These are phyloP conservation scores for Leptestheria dahalacensis DNA, from an alignment of 1,140 invertebrate species.

Conservation along the genomic window DNA sequence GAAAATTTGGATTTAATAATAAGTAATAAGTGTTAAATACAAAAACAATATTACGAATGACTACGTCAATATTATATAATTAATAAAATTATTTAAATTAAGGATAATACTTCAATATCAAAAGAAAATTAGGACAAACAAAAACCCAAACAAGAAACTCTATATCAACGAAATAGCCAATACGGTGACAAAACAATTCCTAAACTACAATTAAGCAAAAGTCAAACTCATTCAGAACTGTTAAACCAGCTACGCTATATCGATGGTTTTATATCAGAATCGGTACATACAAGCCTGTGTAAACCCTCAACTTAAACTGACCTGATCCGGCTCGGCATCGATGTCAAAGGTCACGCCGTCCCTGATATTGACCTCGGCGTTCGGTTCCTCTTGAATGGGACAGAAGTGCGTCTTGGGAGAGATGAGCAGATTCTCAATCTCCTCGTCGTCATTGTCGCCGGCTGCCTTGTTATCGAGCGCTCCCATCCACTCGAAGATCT, in stretches of 20 bases:
- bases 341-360: conserved; percentile 18
- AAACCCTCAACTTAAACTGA: conserved; percentile 18
- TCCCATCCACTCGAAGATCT: conserved; percentile 1
- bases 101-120: too few species aligned
- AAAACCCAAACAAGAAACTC: too few species aligned
- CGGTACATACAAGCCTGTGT: neutral
- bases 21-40: neutral
- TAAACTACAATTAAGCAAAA: too few species aligned
- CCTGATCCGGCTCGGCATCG: conserved; percentile 39
- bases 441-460: neutral
- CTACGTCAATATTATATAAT: neutral
- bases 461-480: neutral
- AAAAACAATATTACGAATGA: neutral
- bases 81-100: neutral
- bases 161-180: too few species aligned
- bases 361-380: neutral
- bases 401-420: conserved; percentile 56
- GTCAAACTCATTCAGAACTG: too few species aligned
- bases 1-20: too few species aligned
- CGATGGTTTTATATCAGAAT: neutral
- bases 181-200: too few species aligned
- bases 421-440: conserved; percentile 43
- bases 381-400: conserved; percentile 43
- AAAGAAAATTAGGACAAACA: too few species aligned
- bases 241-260: too few species aligned